Percentiles rank a stretch among this genome's conserved stretches.
Evolutionary conservation across 2,888 invertebrate genomes (phyloP).

Genomic region (Drosophila rellima): DNA sequence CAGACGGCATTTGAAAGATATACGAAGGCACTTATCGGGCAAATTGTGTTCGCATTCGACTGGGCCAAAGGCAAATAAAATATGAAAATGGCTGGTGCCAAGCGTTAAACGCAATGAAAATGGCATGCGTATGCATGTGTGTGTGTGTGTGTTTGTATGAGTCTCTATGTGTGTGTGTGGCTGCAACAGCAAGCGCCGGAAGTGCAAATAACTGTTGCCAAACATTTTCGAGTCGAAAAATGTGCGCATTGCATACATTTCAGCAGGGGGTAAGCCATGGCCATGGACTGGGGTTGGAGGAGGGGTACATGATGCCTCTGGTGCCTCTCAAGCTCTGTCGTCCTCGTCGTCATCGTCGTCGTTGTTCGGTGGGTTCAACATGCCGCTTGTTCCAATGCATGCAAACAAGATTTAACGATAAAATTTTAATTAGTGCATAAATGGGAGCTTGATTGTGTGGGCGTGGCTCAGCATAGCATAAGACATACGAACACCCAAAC

Average conservation of each 20-base stretch:
- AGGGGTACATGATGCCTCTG: not conserved
- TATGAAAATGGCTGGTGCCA: constrained; percentile 67
- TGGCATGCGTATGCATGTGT: constrained; percentile 29
- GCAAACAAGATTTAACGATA: constrained; percentile 83
- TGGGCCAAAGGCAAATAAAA: constrained; percentile 63
- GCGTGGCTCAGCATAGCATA: constrained; percentile 65
- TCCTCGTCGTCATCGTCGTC: constrained; percentile 8
- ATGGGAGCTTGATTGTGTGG: constrained; percentile 80
- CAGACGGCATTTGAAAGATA: constrained; percentile 47
- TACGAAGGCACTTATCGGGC: constrained; percentile 47
- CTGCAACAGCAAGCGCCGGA: constrained; percentile 43
- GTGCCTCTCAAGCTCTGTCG: constrained; percentile 21
- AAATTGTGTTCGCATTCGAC: constrained; percentile 41
- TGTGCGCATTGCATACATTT: constrained; percentile 71
- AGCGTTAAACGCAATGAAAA: constrained; percentile 70
- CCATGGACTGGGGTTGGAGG: not conserved
- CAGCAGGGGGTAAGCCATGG: not conserved
- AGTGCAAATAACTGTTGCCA: constrained; percentile 81
- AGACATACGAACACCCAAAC: constrained; percentile 40
- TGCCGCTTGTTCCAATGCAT: constrained; percentile 72
- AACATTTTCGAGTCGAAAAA: constrained; percentile 73
- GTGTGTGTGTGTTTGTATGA: constrained; percentile 8
- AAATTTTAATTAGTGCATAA: constrained; percentile 82
- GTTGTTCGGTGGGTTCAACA: constrained; percentile 44
- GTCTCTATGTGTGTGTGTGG: constrained; percentile 6